Evolutionary conservation across 1,140 invertebrate species (phyloP).

Genomic region (Drosophila malerkotliana): DNA sequence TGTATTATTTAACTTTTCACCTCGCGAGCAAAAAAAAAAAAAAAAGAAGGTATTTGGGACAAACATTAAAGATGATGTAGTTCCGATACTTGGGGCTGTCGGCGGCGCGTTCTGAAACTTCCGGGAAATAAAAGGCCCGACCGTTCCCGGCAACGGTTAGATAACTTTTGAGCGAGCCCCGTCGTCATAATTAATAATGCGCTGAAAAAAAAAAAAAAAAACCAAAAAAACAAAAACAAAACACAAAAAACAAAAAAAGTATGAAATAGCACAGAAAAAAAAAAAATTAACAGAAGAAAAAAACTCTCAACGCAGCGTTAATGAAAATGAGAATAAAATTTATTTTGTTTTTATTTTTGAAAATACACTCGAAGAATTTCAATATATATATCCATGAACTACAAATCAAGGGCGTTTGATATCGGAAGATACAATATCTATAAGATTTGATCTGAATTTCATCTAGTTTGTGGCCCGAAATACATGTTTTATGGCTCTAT

Average conservation of each 20-base stretch:
- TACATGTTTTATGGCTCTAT: too few species aligned
- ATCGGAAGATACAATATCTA: too few species aligned
- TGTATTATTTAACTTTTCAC: constrained; percentile 42
- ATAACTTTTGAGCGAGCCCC: constrained; percentile 69
- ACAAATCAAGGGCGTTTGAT: neutral
- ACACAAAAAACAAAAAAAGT: constrained; percentile 21
- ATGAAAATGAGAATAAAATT: constrained; percentile 52
- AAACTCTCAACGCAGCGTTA: constrained; percentile 52
- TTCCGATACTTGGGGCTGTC: constrained; percentile 1
- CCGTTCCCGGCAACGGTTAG: constrained; percentile 69
- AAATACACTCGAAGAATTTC: neutral
- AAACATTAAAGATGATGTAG: neutral
- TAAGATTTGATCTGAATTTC: too few species aligned
- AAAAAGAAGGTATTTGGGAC: too few species aligned
- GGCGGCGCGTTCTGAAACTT: constrained; percentile 1
- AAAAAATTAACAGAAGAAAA: constrained; percentile 17
- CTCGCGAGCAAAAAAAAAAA: neutral
- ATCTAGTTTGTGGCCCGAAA: too few species aligned
- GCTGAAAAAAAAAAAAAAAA: constrained; percentile 55
- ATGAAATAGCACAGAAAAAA: constrained; percentile 47
- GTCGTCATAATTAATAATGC: constrained; percentile 79
- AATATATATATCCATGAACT: too few species aligned
- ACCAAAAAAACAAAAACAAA: neutral
- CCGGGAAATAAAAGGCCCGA: constrained; percentile 1
- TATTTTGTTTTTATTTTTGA: constrained; percentile 17